These are phyloP conservation scores for Lottia scabra DNA, from an alignment of 2,888 invertebrate species.

Conservation along the genomic window DNA sequence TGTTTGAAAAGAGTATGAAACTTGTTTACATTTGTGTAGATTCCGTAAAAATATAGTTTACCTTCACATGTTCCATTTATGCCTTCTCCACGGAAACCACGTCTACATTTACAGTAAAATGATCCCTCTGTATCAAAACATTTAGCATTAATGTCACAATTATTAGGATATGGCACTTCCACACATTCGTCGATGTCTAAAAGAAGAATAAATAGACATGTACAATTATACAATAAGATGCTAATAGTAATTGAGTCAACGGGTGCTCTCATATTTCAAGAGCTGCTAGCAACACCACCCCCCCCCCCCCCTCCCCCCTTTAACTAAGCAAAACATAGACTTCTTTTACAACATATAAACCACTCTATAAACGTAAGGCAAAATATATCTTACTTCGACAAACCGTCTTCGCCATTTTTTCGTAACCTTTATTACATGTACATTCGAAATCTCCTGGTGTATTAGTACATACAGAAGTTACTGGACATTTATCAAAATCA, in stretches of 20 bases:
- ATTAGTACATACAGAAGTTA: conserved; percentile 53
- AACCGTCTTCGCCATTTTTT: conserved; percentile 29
- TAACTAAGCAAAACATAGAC: no score
- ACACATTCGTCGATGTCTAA: background rate
- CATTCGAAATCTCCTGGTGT: conserved; percentile 54
- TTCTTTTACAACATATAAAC: no score
- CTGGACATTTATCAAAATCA: conserved; percentile 34
- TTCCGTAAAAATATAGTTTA: conserved; percentile 32
- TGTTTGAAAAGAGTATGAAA: no score
- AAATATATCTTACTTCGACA: conserved; percentile 44
- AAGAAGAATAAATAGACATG: background rate
- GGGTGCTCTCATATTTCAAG: no score
- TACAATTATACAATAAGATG: background rate
- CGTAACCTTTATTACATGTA: conserved; percentile 54
- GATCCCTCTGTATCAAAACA: conserved; percentile 91
- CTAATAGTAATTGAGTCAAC: no score
- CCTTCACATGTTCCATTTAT: conserved; percentile 39
- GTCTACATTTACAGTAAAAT: conserved; percentile 88
- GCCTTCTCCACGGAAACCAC: conserved; percentile 45
- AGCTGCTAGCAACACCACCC: no score
- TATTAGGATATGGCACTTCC: background rate
- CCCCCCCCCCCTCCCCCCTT: no score
- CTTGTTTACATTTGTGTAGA: no score
- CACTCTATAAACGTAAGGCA: no score
- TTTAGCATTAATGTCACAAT: conserved; percentile 79